Base-by-base conservation (phyloP, 2,113 vertebrate species). In the Ranitomeya variabilis region DNA sequence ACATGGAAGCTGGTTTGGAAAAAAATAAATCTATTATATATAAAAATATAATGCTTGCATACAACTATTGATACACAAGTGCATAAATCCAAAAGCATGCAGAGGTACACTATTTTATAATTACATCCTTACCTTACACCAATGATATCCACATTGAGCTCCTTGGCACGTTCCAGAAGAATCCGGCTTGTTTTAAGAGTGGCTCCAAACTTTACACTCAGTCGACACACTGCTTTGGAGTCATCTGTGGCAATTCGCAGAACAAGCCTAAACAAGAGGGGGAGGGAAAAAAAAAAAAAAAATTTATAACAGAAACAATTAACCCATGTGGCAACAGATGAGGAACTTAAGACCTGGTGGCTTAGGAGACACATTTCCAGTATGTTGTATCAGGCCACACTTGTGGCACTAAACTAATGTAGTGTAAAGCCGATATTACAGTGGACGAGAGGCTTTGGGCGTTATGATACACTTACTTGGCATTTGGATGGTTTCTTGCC, bases 201-300 rank as follows among this genome's bases (percentile, higher is more conserved):
- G 86, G 98, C 98, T 57, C 98, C 98, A 91, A 99, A 99, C 92
- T 99, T 99, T 51, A 99, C 97, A 88, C 98, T 99, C 80, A 99
- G 93, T 0, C 97, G 97, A 91, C 97, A 99, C 86, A 98, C 92
- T 0, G 99, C 96, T 93, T 99, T 99, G 2, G 98, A 98, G 90
- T 99, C 99, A 88, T 99, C 98, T 0, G 98, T 99, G 84, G 97
- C 97, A 45, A 99, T 99, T 54, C 99, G 96, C 91, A 99, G 91
- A 87, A 99, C 98, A 91, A 99, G 93, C 90, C 98, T 99, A 91
- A 18, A 83, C 51, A 55, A 69, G 26, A 31, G 26, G 26, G 26
- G 26, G 26, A 74, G n/a, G n/a, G n/a, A n/a, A n/a, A n/a, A n/a
- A n/a, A n/a, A n/a, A 57, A 11, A 31, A 19, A 23, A 31, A 13